Evolutionary conservation across 2,888 invertebrate genomes (phyloP).

Genomic region (Platycheirus albimanus): DNA sequence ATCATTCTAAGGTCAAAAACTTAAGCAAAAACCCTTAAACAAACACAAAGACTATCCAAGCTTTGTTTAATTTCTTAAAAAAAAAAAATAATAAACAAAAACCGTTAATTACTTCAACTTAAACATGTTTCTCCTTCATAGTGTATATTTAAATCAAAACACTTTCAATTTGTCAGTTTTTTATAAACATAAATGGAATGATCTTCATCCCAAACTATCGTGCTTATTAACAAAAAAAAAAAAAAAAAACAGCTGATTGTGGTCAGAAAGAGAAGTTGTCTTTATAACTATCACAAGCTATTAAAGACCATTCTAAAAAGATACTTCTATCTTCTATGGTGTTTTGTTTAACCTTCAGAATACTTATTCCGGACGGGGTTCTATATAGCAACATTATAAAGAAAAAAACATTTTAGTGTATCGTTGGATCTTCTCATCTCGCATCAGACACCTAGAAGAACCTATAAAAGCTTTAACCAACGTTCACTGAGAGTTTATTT

Average conservation of each 20-base stretch:
- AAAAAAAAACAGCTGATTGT: conserved; percentile 4
- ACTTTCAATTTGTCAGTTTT: conserved; percentile 12
- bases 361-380: conserved; percentile 37
- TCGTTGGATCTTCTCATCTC: conserved; percentile 1
- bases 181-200: background rate
- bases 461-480: conserved; percentile 60
- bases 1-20: background rate
- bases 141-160: background rate
- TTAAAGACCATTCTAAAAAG: background rate
- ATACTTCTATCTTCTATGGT: conserved; percentile 22
- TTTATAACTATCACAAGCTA: conserved; percentile 16
- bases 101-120: background rate
- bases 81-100: background rate
- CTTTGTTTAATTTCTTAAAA: background rate
- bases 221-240: background rate
- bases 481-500: conserved; percentile 63
- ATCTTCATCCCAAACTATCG: background rate
- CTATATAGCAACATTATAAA: conserved; percentile 27
- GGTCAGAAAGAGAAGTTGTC: conserved; percentile 16
- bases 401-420: conserved; percentile 9
- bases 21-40: background rate
- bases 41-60: background rate
- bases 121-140: conserved; percentile 6
- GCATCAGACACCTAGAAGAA: conserved; percentile 16
- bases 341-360: conserved; percentile 65